Evolutionary conservation across 2,113 vertebrate species (phyloP).

Genomic region (Melanostigma gelatinosum): DNA sequence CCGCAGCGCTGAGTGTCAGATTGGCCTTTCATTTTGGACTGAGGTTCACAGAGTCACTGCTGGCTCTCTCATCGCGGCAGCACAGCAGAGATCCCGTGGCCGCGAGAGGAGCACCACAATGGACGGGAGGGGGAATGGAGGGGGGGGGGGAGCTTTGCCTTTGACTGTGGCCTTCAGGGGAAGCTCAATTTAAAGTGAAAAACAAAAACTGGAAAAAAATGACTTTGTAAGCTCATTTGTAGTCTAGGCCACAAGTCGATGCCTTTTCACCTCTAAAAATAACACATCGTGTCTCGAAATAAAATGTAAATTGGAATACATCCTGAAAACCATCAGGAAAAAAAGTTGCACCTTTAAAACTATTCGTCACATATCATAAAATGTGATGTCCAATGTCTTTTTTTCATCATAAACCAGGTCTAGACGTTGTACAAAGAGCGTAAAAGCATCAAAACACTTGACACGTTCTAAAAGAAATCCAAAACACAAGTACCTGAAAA

Average conservation of each 20-base stretch:
- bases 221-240: not conserved
- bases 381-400: not conserved
- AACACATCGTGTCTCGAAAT: no score
- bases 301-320: not conserved
- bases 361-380: not conserved
- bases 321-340: not conserved
- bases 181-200: slow-evolving; percentile 22
- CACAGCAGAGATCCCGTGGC: slow-evolving; percentile 12
- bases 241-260: not conserved
- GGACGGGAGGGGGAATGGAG: slow-evolving; percentile 11
- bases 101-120: not conserved
- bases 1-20: slow-evolving; percentile 34
- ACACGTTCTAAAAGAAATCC: not conserved
- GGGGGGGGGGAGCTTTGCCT: slow-evolving; percentile 8
- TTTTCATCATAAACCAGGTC: not conserved
- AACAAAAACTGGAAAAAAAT: not conserved
- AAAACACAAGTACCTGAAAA: not conserved
- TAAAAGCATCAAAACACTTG: not conserved
- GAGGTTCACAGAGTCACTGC: slow-evolving; percentile 51
- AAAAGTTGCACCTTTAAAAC: not conserved
- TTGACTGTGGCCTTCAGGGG: slow-evolving; percentile 35
- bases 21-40: slow-evolving; percentile 54
- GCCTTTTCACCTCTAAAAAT: not conserved
- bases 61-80: slow-evolving; percentile 26
- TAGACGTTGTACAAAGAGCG: not conserved